Percentiles rank a stretch among this genome's conserved stretches.
Evolutionary conservation across 2,797 vertebrate genomes (phyloP).

Genomic region (Poeciliopsis presidionis): DNA sequence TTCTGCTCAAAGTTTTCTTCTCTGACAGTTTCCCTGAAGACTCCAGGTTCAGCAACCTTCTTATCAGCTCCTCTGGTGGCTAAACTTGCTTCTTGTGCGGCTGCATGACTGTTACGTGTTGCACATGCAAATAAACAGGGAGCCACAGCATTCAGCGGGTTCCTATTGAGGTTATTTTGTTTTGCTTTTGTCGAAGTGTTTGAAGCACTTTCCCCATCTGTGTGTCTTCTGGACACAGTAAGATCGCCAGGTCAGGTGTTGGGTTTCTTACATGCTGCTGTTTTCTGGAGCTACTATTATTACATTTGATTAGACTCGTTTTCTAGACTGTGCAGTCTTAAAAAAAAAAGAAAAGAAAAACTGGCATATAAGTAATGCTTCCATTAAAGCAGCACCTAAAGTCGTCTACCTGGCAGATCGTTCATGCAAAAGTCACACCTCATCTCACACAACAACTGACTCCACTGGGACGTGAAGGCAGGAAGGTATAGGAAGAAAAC

Average conservation of each 20-base stretch:
- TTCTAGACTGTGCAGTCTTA: neutral
- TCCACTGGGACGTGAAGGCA: slow-evolving; percentile 3
- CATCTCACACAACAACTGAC: neutral
- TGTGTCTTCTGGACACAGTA: neutral
- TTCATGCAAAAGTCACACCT: neutral
- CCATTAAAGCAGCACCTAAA: neutral
- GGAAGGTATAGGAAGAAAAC: neutral
- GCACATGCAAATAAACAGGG: neutral
- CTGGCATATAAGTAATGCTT: neutral
- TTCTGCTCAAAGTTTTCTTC: neutral
- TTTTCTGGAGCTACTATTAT: neutral
- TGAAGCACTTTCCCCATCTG: neutral
- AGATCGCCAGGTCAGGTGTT: neutral
- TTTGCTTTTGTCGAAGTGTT: neutral
- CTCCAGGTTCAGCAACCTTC: neutral
- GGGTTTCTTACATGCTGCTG: neutral
- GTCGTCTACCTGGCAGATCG: neutral
- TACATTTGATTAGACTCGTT: neutral
- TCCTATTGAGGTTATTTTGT: neutral
- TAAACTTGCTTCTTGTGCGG: neutral
- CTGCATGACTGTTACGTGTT: neutral
- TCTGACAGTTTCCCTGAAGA: neutral
- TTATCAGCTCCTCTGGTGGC: neutral
- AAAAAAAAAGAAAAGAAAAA: neutral
- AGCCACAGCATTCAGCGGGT: neutral